Evolutionary conservation across 2,113 vertebrate species (phyloP), one percentile per base, ranked within the genome.

Genomic region (Cairina moschata): DNA sequence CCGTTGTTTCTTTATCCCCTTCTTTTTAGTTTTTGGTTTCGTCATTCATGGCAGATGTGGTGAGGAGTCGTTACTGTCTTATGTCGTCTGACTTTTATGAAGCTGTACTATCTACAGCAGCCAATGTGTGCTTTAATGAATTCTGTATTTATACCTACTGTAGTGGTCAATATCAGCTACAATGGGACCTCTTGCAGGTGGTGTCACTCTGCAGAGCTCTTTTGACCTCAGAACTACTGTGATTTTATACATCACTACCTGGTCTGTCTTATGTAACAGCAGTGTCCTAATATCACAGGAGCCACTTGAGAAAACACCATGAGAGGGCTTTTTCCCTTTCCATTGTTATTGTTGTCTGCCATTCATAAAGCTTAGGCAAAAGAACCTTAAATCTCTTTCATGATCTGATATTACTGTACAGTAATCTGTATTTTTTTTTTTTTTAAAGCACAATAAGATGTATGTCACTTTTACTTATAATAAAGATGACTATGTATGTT

Each of bases 331-430:
- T 40, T 17, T 42, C 15, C 7, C 7, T 20, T 63, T 81, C 68
- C 52, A 46, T 85, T 93, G 6, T 58, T 84, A 32, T 48, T 87
- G 8, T 91, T 91, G 34, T 15, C 55, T 91, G n/a, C 6, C 11
- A 22, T 92, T 88, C 2, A 0, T 77, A 91, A 93, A 83, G 75
- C 76, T 96, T 90, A 90, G 86, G 56, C 42, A 90, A 91, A 83
- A 67, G 26, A 88, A 62, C 72, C 54, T 93, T 67, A 86, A 81
- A 83, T 95, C 63, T 83, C 79, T 86, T 88, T 80, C 75, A 38
- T 81, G 38, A 23, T 88, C 36, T 91, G 68, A 76, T 95, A 77
- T 67, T 94, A 75, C 63, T 83, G 16, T 13, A 59, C 56, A 52
- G 67, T 91, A 69, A 71, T 85, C 54, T 88, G 66, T 78, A 66